Conservation (phyloP, 2,888 invertebrate genomes). For the Strigamia maritima region DNA sequence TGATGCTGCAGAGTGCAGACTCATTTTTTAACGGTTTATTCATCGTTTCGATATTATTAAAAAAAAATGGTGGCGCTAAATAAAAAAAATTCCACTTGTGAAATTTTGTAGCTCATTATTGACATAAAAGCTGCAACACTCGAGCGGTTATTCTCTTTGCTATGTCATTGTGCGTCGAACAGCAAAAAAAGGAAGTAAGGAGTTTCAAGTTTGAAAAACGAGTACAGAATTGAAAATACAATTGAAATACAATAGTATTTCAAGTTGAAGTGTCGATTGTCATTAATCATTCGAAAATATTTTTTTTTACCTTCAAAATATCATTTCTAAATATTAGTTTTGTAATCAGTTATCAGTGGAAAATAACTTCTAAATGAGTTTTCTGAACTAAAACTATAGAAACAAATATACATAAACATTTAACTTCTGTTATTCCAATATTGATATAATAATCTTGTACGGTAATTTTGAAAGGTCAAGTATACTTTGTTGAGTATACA, state of each 20-base stretch:
- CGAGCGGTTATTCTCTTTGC: background rate
- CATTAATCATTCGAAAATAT: background rate
- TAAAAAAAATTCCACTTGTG: background rate
- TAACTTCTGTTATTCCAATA: too few relatives aligned
- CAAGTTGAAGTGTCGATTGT: constrained; percentile 22
- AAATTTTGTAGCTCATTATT: constrained; percentile 6
- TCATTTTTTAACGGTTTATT: too few relatives aligned
- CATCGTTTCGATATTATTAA: background rate
- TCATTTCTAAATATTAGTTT: too few relatives aligned
- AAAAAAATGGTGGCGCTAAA: background rate
- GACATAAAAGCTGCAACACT: constrained; percentile 10
- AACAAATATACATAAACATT: too few relatives aligned
- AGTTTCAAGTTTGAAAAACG: constrained; percentile 6
- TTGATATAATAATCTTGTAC: too few relatives aligned
- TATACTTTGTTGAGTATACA: too few relatives aligned
- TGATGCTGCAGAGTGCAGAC: too few relatives aligned
- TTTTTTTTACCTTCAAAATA: too few relatives aligned
- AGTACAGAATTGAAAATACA: background rate
- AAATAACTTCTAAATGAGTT: too few relatives aligned
- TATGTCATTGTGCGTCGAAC: background rate
- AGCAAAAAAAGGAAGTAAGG: background rate
- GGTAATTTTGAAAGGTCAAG: too few relatives aligned
- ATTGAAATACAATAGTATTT: constrained; percentile 1
- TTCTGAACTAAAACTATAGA: too few relatives aligned
- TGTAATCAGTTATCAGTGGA: too few relatives aligned